Conservation (phyloP, 2,113 vertebrate genomes). For the Pteronura brasiliensis region DNA sequence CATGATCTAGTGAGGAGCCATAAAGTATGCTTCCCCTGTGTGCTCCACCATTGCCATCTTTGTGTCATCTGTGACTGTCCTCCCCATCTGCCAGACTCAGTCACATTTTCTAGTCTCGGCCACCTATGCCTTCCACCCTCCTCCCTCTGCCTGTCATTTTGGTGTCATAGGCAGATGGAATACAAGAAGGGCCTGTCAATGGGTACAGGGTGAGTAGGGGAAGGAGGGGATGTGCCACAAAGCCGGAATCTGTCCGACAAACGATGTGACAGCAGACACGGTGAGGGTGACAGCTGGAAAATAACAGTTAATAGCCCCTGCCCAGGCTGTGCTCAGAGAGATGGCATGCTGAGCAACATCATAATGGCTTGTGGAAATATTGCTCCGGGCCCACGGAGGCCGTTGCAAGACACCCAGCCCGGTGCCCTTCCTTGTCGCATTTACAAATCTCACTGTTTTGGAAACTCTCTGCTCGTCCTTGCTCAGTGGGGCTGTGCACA, state of each 20-base stretch:
- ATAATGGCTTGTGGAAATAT: not conserved
- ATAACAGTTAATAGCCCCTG: constrained; percentile 17
- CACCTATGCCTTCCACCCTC: not conserved
- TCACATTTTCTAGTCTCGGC: not conserved
- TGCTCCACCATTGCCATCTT: not conserved
- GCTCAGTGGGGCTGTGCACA: not conserved
- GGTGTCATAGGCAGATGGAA: not conserved
- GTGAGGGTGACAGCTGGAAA: constrained; percentile 42
- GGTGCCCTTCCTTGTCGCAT: not conserved
- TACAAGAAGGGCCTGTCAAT: not conserved
- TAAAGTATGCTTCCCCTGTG: not conserved
- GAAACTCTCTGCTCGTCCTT: constrained; percentile 39
- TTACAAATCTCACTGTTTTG: constrained; percentile 45
- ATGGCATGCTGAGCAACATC: not conserved
- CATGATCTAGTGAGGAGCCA: not conserved
- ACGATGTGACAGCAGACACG: constrained; percentile 19
- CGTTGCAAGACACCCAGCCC: not conserved
- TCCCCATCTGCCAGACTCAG: not conserved
- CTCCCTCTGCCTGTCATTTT: not conserved
- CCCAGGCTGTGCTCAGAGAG: constrained; percentile 28
- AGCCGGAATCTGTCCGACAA: not conserved
- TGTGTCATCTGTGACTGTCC: not conserved
- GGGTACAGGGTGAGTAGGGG: not conserved
- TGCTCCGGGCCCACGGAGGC: not conserved
- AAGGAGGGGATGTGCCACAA: not conserved